phyloP scores from a whole-genome alignment of 2,797 vertebrate genomes.

The Hozukius guyotensis region DNA sequence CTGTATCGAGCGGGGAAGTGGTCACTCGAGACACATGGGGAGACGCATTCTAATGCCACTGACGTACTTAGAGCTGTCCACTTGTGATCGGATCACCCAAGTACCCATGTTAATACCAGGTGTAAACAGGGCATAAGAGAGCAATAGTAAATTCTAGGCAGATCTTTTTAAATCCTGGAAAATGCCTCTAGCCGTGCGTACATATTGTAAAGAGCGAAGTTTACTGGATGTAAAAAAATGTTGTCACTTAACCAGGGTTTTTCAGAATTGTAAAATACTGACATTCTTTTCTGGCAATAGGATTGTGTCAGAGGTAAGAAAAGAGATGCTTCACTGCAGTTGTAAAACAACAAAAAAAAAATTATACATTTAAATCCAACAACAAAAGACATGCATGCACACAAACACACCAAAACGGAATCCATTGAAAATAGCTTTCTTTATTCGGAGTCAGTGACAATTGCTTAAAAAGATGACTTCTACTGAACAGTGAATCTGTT shows the following conservation, averaged over 20 bases:
- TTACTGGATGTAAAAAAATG: background rate
- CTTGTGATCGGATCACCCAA: too few relatives aligned
- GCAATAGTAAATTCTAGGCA: background rate
- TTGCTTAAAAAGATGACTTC: conserved; percentile 18
- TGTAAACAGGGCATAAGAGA: background rate
- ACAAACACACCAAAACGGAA: background rate
- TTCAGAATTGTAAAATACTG: background rate
- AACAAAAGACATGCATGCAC: background rate
- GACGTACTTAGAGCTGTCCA: too few relatives aligned
- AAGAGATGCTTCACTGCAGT: background rate
- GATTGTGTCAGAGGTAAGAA: background rate
- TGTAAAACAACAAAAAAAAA: background rate
- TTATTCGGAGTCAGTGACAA: conserved; percentile 60
- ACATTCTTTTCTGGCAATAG: background rate
- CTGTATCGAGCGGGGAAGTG: background rate
- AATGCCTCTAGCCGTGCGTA: too few relatives aligned
- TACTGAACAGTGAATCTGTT: conserved; percentile 49
- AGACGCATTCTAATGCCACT: background rate
- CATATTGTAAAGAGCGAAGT: too few relatives aligned
- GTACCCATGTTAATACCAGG: too few relatives aligned
- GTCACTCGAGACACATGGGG: background rate
- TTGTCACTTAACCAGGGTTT: background rate
- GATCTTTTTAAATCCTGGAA: background rate
- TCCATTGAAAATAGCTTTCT: conserved; percentile 29
- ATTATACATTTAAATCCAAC: background rate